Base-by-base conservation (phyloP, 2,888 invertebrate genomes). In the Uropetala carovei region DNA sequence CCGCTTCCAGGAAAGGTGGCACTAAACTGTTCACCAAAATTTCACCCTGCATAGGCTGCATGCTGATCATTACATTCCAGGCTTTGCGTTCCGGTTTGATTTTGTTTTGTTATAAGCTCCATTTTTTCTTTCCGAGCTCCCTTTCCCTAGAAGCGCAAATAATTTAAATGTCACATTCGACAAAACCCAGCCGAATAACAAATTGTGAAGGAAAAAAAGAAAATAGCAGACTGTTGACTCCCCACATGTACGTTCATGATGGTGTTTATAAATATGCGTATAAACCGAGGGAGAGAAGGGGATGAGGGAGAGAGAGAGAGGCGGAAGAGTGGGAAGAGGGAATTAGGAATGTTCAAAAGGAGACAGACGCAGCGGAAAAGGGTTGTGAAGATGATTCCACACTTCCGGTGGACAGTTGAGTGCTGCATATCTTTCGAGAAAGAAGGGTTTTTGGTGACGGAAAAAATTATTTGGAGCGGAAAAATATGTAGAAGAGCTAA, bases 341-440 rank as follows among this genome's bases (percentile, higher is more conserved):
- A 64, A 27, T 27, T 60, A 43, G 64, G 43, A 68, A 64, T 27
- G 64, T 68, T 89, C 64, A 56, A 89, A 89, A 68, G 30, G 64
- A 89, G 64, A 89, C 60, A 64, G 89, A 43, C 18, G 43, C 56
- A 68, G 89, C 11, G 64, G 64, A 64, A 89, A 75, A 64, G 89
- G 60, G 43, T 89, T 89, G 18, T 64, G 43, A 89, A 89, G 89
- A 89, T 89, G 89, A 89, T 60, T 64, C 89, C 64, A 30, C 43
- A 43, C 43, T 89, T 89, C 64, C 89, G 89, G 89, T 64, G 64
- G 89, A 89, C 89, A 89, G 89, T 89, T 89, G 89, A 89, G 89
- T 89, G 64, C 64, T 89, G 64, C 64, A 64, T 89, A 89, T 89
- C 89, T 64, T 43, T 89, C 89, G 56, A 16, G 43, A 64, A 68